phyloP scores from a whole-genome alignment of 2,113 vertebrate species.

The Neodontobutis hainanensis region DNA sequence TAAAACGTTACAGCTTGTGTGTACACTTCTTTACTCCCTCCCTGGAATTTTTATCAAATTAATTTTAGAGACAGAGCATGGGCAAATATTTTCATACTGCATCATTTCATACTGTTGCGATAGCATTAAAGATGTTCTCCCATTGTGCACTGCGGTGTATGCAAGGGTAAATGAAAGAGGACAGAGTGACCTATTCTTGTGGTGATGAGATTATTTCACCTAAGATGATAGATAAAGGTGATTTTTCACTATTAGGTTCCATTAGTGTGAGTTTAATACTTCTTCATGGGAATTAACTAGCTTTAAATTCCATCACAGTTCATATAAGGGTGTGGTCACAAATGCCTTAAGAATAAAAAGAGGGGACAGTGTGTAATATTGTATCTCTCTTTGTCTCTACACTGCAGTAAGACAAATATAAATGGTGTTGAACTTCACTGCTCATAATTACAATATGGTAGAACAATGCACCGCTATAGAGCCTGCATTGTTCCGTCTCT shows the following conservation, averaged over 20 bases:
- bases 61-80: background rate
- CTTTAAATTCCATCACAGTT: constrained; percentile 20
- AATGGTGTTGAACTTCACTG: background rate
- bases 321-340: constrained; percentile 17
- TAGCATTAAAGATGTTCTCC: background rate
- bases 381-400: background rate
- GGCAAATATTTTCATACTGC: background rate
- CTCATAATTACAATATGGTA: no score
- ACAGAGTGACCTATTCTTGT: constrained; percentile 37
- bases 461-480: no score
- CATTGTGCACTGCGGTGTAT: background rate
- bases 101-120: no score
- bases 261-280: constrained; percentile 50
- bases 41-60: background rate
- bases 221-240: constrained; percentile 36
- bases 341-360: background rate
- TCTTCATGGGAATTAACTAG: constrained; percentile 41
- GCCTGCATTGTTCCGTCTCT: background rate
- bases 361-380: background rate
- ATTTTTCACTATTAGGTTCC: constrained; percentile 54
- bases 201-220: constrained; percentile 26
- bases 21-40: background rate
- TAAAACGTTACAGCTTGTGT: background rate
- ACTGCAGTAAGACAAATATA: background rate
- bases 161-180: constrained; percentile 32